Percentiles rank a stretch among this genome's conserved stretches.
These are phyloP conservation scores for Monodelphis domestica DNA, from an alignment of 2,797 vertebrate genomes.

Conservation along the genomic window DNA sequence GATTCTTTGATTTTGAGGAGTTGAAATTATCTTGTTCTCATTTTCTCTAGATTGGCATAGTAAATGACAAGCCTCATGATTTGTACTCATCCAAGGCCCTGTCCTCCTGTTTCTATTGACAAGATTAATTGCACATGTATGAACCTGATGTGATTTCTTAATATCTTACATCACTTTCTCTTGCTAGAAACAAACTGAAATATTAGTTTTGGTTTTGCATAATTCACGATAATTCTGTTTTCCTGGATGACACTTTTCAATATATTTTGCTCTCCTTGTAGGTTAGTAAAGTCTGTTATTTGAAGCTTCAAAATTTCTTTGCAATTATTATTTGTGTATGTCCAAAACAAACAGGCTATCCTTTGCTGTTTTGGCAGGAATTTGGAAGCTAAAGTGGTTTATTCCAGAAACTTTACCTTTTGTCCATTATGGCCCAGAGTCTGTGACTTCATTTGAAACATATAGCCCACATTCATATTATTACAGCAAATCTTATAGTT, in stretches of 20 bases:
- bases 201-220: constrained; percentile 71
- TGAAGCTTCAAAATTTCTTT: constrained; percentile 49
- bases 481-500: not conserved
- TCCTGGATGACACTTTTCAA: constrained; percentile 66
- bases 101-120: constrained; percentile 64
- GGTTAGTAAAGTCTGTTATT: constrained; percentile 63
- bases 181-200: constrained; percentile 75
- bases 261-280: constrained; percentile 59
- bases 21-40: constrained; percentile 59
- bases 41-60: constrained; percentile 55
- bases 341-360: constrained; percentile 47
- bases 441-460: not conserved
- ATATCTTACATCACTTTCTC: constrained; percentile 73
- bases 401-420: constrained; percentile 4
- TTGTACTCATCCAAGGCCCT: constrained; percentile 61
- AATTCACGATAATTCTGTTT: constrained; percentile 77
- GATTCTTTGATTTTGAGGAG: constrained; percentile 7
- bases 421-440: not conserved
- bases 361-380: not conserved
- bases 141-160: constrained; percentile 81
- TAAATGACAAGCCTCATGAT: constrained; percentile 61
- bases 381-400: not conserved
- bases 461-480: not conserved
- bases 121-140: constrained; percentile 85
- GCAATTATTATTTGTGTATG: constrained; percentile 50